phyloP scores from a whole-genome alignment of 2,797 vertebrate species.

The Rhyacichthys aspro region DNA sequence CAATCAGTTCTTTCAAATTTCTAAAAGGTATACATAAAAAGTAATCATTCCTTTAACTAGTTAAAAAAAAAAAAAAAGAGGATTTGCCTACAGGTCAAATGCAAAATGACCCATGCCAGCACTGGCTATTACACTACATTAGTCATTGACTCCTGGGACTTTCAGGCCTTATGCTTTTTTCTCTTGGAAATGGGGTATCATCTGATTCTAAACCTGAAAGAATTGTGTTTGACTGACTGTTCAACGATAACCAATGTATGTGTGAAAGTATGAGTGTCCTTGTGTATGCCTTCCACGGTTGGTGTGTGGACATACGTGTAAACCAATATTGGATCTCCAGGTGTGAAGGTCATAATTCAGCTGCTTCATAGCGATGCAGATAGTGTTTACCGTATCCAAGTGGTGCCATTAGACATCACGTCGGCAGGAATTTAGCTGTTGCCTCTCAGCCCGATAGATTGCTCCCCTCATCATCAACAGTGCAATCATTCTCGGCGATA shows the following conservation, averaged over 20 bases:
- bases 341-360: conserved; percentile 66
- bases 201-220: conserved; percentile 51
- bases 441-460: conserved; percentile 57
- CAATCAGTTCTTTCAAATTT: conserved; percentile 20
- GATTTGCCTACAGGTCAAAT: conserved; percentile 59
- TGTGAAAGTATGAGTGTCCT: conserved; percentile 12
- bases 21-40: conserved; percentile 39
- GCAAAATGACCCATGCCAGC: conserved; percentile 74
- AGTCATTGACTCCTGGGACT: conserved; percentile 67
- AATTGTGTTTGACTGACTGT: conserved; percentile 27
- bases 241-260: not conserved
- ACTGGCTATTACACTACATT: conserved; percentile 71
- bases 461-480: conserved; percentile 68
- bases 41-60: conserved; percentile 55
- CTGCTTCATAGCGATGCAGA: conserved; percentile 64
- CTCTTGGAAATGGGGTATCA: conserved; percentile 53
- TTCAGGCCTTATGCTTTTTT: conserved; percentile 50
- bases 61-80: conserved; percentile 58
- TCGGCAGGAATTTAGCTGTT: conserved; percentile 59
- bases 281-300: conserved; percentile 7
- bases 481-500: conserved; percentile 72
- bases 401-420: conserved; percentile 68
- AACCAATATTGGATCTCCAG: conserved; percentile 41
- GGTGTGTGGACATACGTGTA: conserved; percentile 20
- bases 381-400: conserved; percentile 70